Base-by-base conservation (phyloP, 2,113 vertebrate genomes). In the Atractosteus spatula region DNA sequence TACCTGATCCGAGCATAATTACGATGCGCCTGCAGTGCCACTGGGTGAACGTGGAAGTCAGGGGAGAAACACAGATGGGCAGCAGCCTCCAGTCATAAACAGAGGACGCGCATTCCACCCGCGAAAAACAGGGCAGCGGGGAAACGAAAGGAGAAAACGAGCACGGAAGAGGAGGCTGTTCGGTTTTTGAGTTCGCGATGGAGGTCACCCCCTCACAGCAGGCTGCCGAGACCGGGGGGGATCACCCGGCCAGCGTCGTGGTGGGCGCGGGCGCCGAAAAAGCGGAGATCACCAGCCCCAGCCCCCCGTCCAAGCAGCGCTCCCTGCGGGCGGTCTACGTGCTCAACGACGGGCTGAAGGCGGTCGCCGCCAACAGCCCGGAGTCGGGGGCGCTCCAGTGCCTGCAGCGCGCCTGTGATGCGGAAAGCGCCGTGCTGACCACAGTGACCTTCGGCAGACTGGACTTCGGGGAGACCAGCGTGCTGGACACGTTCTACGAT, bases 401-500 rank as follows among this genome's bases (percentile, higher is more conserved):
- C 65, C 89, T 98, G 55, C 89, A 89, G 81, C 79, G 91, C 8
- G 95, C 96, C 0, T 99, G 96, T 76, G 93, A 96, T 80, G 83
- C 92, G 0, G 90, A 94, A 81, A 95, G 93, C 14, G 94, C 93
- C 1, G 91, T 92, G 78, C 91, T 98, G n/a, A 85, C 82, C 81
- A 93, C 88, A 0, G 86, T 97, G 56, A 90, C 92, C 65, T 97
- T 98, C 69, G 94, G 94, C 0, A 83, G 94, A 61, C 85, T 98
- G 65, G 96, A 98, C 88, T 96, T 96, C 62, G 95, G 96, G 7
- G 94, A 97, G 77, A 94, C 94, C 0, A 86, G 91, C 0, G 93
- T 94, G 78, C 92, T 98, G 76, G 96, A 99, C 81, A 87, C 93
- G 63, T 98, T 99, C 91, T 98, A 97, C 83, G 89, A 95, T 8